Base-by-base conservation (phyloP, 2,797 vertebrate genomes). In the Fistularia commersonii region DNA sequence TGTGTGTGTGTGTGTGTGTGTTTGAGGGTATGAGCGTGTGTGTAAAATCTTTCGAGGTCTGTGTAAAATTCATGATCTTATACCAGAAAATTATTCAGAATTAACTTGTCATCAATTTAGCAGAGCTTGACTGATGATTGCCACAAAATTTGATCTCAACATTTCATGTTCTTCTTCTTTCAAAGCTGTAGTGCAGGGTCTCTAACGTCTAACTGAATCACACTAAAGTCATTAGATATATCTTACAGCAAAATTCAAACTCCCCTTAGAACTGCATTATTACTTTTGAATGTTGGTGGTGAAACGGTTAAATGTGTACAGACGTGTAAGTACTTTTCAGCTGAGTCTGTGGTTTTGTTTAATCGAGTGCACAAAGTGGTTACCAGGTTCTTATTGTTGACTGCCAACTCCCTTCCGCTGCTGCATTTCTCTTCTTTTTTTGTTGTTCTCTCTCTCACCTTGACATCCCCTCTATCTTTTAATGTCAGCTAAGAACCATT, bases 301-400 rank as follows among this genome's bases (percentile, higher is more conserved):
- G 80, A 89, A 89, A 87, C 41, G 23, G 87, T 88, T 90, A 90
- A 90, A 74, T 69, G 59, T 77, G 57, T 72, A 77, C 61, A 50
- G 66, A 72, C 71, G 80, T 74, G 78, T 10, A n/a, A 69, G 81
- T 77, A 63, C 86, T 86, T 88, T 88, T 87, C 80, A 79, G 89
- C 84, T 64, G 72, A 46, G 77, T 74, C 81, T 76, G 80, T 78
- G 77, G 83, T 82, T 84, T 88, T 82, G 57, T 76, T 83, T 64
- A 69, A 83, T 90, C 92, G 94, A 91, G 93, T 94, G 93, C 88
- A 84, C 78, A 70, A 46, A 89, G 91, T 73, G 88, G 93, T 93
- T 93, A 90, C 80, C 43, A 15, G 58, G 82, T 86, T 66, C 85
- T 86, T 85, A 89, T 83, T 92, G 91, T 92, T 93, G 91, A 92